These are phyloP conservation scores for Chrysolina americana DNA, from an alignment of 2,888 invertebrate species.

Conservation along the genomic window DNA sequence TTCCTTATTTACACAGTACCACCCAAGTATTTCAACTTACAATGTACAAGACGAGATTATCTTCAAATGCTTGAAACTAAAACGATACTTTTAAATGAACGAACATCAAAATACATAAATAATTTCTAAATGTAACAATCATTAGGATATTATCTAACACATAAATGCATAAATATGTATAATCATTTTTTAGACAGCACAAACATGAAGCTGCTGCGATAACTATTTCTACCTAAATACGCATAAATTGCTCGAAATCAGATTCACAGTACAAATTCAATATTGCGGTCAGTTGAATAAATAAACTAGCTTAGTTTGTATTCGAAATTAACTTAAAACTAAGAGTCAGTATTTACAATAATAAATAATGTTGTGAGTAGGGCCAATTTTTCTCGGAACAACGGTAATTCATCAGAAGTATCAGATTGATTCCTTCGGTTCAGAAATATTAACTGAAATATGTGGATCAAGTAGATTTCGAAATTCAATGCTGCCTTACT, in stretches of 20 bases:
- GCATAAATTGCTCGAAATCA: constrained; percentile 48
- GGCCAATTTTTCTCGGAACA: not conserved
- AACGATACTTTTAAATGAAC: constrained; percentile 37
- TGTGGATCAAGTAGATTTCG: too few relatives aligned
- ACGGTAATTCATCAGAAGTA: not conserved
- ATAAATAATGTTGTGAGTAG: constrained; percentile 27
- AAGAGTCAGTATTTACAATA: constrained; percentile 53
- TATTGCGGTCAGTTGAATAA: constrained; percentile 21
- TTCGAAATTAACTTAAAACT: not conserved
- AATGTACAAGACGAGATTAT: constrained; percentile 20
- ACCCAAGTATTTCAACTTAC: constrained; percentile 30
- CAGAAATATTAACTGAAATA: too few relatives aligned
- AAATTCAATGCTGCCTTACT: too few relatives aligned
- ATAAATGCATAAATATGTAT: constrained; percentile 63
- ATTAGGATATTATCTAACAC: constrained; percentile 64
- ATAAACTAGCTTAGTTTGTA: constrained; percentile 5
- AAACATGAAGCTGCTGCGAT: constrained; percentile 65
- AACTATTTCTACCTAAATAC: constrained; percentile 56
- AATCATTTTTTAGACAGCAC: constrained; percentile 61
- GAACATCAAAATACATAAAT: constrained; percentile 67
- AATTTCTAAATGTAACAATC: constrained; percentile 67
- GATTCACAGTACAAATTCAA: constrained; percentile 25
- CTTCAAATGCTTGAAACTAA: constrained; percentile 16
- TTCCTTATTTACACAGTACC: constrained; percentile 41
- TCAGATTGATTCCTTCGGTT: too few relatives aligned